These are phyloP conservation scores for Gnathonemus longibarbis DNA, from an alignment of 2,113 vertebrate genomes.

Conservation along the genomic window DNA sequence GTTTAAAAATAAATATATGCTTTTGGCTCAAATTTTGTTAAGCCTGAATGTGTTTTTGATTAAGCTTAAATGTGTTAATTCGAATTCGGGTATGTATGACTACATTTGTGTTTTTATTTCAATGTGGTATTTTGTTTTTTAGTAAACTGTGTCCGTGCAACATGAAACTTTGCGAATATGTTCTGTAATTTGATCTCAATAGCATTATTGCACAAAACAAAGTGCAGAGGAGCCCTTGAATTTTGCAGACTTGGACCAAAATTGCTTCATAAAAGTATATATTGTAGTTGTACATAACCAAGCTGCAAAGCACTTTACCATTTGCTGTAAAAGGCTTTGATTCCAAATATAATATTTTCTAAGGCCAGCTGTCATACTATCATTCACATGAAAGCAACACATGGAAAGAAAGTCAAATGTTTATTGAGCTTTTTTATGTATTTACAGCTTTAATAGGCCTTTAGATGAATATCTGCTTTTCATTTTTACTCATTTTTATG, in stretches of 20 bases:
- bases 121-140: neutral
- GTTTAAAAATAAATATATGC: neutral
- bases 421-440: constrained; percentile 87
- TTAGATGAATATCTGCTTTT: constrained; percentile 69
- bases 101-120: neutral
- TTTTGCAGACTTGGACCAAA: neutral
- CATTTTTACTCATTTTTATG: constrained; percentile 32
- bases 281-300: neutral
- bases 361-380: constrained; percentile 14
- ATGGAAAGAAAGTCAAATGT: constrained; percentile 64
- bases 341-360: constrained; percentile 9
- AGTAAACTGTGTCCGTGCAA: neutral
- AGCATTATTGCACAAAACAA: neutral
- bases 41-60: neutral
- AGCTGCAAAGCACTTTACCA: neutral
- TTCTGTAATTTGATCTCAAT: neutral
- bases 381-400: constrained; percentile 35
- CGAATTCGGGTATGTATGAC: neutral
- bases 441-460: constrained; percentile 82
- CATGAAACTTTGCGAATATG: neutral
- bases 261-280: constrained; percentile 3
- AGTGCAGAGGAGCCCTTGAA: neutral
- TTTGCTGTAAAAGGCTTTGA: neutral
- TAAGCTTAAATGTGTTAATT: neutral
- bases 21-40: neutral